These are phyloP conservation scores for Speoplatyrhinus poulsoni DNA, from an alignment of 2,113 vertebrate species.

Conservation along the genomic window DNA sequence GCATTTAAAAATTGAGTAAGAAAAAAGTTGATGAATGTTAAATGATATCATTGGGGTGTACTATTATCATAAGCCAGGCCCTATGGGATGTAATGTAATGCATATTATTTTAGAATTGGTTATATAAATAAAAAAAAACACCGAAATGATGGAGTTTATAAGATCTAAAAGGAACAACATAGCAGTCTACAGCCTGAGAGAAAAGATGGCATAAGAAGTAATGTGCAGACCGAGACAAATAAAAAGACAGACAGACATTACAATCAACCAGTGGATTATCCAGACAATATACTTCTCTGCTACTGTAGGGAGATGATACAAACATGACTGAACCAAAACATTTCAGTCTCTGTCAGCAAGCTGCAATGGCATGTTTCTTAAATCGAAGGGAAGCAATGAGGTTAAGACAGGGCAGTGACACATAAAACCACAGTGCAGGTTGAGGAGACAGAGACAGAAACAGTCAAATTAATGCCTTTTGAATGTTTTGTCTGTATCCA, in stretches of 20 bases:
- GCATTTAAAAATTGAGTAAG: too few relatives aligned
- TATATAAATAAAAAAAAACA: not conserved
- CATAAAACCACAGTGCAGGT: constrained; percentile 28
- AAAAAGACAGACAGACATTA: constrained; percentile 23
- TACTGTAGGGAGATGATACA: constrained; percentile 16
- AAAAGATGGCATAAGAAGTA: constrained; percentile 13
- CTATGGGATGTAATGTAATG: not conserved
- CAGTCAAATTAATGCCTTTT: not conserved
- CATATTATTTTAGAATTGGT: not conserved
- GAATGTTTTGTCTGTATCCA: not conserved
- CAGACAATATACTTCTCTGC: constrained; percentile 8
- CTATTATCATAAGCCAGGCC: not conserved
- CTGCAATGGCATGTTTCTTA: constrained; percentile 17
- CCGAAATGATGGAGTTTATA: not conserved
- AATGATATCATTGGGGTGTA: not conserved
- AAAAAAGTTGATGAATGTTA: not conserved
- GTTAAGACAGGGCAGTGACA: constrained; percentile 29
- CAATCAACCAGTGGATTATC: constrained; percentile 29
- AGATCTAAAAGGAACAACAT: constrained; percentile 4
- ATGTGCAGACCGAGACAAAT: constrained; percentile 17
- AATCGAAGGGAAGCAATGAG: constrained; percentile 19
- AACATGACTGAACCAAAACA: constrained; percentile 21
- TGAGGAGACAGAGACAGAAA: constrained; percentile 42
- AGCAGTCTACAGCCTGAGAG: not conserved
- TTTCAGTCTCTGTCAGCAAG: constrained; percentile 17